Percentiles rank a stretch among this genome's conserved stretches.
phyloP scores from a whole-genome alignment of 2,113 vertebrate genomes.

The Suricata suricatta region DNA sequence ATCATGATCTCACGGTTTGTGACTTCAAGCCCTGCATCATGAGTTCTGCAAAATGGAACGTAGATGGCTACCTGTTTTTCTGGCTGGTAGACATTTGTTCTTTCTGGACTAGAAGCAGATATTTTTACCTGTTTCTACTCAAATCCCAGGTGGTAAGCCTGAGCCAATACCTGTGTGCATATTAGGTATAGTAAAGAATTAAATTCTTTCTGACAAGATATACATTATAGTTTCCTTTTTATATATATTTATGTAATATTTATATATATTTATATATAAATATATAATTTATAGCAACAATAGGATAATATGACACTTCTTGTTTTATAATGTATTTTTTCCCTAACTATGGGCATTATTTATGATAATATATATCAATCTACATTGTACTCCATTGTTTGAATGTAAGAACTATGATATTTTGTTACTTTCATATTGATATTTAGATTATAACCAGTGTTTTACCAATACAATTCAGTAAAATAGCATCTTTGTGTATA shows the following conservation, averaged over 20 bases:
- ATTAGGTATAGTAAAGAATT: background rate
- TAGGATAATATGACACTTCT: background rate
- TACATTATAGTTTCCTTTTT: background rate
- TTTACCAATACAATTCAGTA: background rate
- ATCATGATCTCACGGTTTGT: no score
- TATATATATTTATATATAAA: no score
- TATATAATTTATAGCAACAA: background rate
- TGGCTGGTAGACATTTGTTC: background rate
- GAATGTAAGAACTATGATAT: background rate
- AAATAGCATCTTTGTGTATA: background rate
- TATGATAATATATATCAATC: background rate
- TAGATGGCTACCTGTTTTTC: background rate
- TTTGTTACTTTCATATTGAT: background rate
- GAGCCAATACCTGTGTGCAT: background rate
- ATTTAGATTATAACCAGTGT: background rate
- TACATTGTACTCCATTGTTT: background rate
- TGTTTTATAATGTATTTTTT: background rate
- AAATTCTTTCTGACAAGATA: background rate
- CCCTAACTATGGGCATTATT: background rate
- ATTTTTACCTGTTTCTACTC: background rate
- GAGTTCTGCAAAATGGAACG: no score
- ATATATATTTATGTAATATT: no score
- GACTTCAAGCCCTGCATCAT: no score
- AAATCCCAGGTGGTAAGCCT: background rate
- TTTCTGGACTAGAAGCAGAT: background rate